Base-by-base conservation (phyloP, 2,113 vertebrate genomes). In the Syngnathus typhle region DNA sequence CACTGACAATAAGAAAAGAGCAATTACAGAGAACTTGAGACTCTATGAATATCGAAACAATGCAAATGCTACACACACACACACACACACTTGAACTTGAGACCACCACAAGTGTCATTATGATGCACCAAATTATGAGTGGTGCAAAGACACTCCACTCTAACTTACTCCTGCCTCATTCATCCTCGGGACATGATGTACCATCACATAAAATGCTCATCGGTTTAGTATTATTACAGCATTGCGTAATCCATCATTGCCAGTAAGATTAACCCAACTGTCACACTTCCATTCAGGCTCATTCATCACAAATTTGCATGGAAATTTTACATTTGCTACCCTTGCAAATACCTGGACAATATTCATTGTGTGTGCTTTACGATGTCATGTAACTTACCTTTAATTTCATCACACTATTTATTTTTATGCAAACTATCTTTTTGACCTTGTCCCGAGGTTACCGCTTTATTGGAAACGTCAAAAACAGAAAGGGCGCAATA, bases 261-360 rank as follows among this genome's bases (percentile, higher is more conserved):
- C 60, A 19, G 76, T 81, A 79, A 85, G 84, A 88, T 86, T 87
- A 85, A 81, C 73, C 85, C 78, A 81, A 84, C 67, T 84, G 87
- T 82, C 87, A 87, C 74, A 60, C 54, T 56, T 15, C 6, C 60
- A 58, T 75, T 79, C 68, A 61, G 63, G 76, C 81, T 81, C 82
- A 88, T 88, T 81, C 72, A 81, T 88, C 85, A 88, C 65, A 70
- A 38, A 61, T 73, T 77, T 84, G 47, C 58, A 67, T 69, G 77
- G 64, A 79, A 85, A 83, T 73, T 58, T 75, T 73, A 55, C 65
- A 13, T 74, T 68, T 73, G 66, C 72, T 60, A 77, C 46, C 6
- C 32, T 51, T 32, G 52, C 60, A 27, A 16, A 15, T 27, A 62
- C 55, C 32, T 36, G 55, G 8, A 7, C 55, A 15, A 15, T 8